These are phyloP conservation scores for Autographa gamma DNA, from an alignment of 2,888 invertebrate genomes.

Conservation along the genomic window DNA sequence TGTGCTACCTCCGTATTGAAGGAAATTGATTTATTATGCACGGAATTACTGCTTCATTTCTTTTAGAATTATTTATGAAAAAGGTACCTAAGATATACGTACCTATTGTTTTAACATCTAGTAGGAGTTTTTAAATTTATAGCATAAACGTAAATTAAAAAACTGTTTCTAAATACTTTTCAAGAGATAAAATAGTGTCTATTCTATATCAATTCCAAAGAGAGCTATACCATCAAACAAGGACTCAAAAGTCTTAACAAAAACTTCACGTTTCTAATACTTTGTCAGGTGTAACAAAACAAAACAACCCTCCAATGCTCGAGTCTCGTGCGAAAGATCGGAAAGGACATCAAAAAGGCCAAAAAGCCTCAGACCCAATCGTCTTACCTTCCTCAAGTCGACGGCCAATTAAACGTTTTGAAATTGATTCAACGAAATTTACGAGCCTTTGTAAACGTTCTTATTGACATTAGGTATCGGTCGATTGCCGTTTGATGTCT, in stretches of 20 bases:
- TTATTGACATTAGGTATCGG: slow-evolving; percentile 75
- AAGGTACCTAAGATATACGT: too few species aligned
- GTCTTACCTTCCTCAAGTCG: slow-evolving; percentile 68
- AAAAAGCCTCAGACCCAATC: slow-evolving; percentile 71
- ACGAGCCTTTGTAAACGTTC: slow-evolving; percentile 75
- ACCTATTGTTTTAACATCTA: too few species aligned
- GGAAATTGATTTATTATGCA: background rate
- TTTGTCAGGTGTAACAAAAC: background rate
- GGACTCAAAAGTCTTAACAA: background rate
- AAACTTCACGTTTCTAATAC: background rate
- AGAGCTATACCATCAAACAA: background rate
- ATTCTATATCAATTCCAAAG: too few species aligned
- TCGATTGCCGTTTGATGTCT: slow-evolving; percentile 75
- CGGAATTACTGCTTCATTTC: background rate
- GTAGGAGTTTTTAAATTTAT: too few species aligned
- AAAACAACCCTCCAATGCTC: slow-evolving; percentile 33
- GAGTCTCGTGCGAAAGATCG: slow-evolving; percentile 24
- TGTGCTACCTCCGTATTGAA: background rate
- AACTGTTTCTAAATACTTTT: too few species aligned
- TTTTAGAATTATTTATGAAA: background rate
- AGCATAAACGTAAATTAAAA: too few species aligned
- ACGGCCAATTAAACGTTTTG: slow-evolving; percentile 85
- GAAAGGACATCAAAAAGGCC: slow-evolving; percentile 76
- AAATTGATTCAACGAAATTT: slow-evolving; percentile 81
- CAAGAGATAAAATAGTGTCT: too few species aligned